Evolutionary conservation across 2,797 vertebrate genomes (phyloP).

Genomic region (Liasis olivaceus): DNA sequence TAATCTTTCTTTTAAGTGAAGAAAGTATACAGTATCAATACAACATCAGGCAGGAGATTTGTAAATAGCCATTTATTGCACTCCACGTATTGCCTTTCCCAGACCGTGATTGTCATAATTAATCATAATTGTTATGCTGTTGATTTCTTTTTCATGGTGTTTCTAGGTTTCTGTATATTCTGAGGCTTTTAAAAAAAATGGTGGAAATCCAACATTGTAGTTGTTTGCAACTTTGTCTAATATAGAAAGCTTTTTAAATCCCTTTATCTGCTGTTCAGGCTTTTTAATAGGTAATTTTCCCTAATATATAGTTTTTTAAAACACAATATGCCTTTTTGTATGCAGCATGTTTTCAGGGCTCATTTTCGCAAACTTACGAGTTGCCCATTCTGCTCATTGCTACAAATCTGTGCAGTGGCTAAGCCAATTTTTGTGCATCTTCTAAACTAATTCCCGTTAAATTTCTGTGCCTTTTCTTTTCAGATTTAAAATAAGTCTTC

Average conservation of each 20-base stretch:
- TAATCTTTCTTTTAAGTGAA: too few species aligned
- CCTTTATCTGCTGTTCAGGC: neutral
- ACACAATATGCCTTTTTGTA: neutral
- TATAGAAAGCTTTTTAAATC: neutral
- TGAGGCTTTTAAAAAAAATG: neutral
- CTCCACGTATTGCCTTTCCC: neutral
- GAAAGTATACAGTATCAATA: neutral
- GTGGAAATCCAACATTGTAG: neutral
- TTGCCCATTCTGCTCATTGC: neutral
- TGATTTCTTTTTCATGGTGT: neutral
- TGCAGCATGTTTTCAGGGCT: neutral
- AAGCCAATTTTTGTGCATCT: neutral
- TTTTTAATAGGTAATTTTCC: neutral
- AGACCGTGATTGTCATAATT: neutral
- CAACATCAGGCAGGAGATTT: neutral
- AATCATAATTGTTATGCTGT: neutral
- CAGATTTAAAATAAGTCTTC: slow-evolving; percentile 3
- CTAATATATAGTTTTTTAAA: neutral
- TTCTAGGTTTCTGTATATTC: neutral
- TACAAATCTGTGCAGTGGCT: neutral
- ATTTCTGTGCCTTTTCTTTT: neutral
- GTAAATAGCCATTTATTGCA: neutral
- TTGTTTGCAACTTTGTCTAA: neutral
- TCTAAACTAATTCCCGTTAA: neutral
- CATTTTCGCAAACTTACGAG: neutral